phyloP scores from a whole-genome alignment of 2,888 invertebrate species.

The Nemapogon koenigi region DNA sequence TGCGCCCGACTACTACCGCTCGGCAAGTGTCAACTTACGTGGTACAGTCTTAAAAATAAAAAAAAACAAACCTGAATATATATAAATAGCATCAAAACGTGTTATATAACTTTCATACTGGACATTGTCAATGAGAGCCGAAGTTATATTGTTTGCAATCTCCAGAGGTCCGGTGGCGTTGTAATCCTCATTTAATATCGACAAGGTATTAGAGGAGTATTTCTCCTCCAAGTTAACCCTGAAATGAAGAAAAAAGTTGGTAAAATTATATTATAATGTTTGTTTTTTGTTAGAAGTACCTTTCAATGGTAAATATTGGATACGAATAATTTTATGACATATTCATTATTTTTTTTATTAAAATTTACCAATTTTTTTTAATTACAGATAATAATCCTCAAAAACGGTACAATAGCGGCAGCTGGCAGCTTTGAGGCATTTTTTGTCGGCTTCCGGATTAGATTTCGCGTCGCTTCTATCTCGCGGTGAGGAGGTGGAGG shows the following conservation, averaged over 20 bases:
- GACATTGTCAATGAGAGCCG: constrained; percentile 25
- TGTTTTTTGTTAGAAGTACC: no score
- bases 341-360: constrained; percentile 7
- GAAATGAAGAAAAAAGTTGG: constrained; percentile 20
- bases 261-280: no score
- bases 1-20: no score
- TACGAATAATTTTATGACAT: neutral
- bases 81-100: constrained; percentile 53
- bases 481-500: constrained; percentile 50
- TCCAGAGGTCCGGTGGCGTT: constrained; percentile 21
- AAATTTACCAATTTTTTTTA: constrained; percentile 3
- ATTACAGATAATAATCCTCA: constrained; percentile 61
- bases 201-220: neutral
- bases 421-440: constrained; percentile 75
- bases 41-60: no score
- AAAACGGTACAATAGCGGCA: constrained; percentile 64
- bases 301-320: no score
- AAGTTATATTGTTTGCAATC: constrained; percentile 19
- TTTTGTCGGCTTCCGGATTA: constrained; percentile 74
- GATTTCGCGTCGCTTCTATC: constrained; percentile 79
- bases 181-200: neutral
- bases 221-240: constrained; percentile 67
- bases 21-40: no score
- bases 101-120: constrained; percentile 24
- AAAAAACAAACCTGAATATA: constrained; percentile 45